Evolutionary conservation across 2,113 vertebrate genomes (phyloP), one percentile per base, ranked within the genome.

Genomic region (Pelmatolapia mariae): DNA sequence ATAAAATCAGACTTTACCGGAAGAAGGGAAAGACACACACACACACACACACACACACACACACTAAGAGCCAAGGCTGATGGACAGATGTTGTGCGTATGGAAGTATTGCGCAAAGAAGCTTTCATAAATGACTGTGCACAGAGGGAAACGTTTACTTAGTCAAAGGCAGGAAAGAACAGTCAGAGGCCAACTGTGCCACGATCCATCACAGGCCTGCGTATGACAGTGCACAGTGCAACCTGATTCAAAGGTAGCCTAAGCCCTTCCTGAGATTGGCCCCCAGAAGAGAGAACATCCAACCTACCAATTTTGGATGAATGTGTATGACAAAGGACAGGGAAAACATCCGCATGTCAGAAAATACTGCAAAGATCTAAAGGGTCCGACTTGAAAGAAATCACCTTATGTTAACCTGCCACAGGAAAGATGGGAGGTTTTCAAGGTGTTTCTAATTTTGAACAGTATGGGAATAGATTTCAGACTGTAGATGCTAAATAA

Each of bases 121-220:
- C 87, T 90, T 91, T 94, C 91, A 92, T 90, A 92, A 91, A 92
- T 82, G 78, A 85, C 73, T 54, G 88, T 89, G 85, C 92, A 91
- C 94, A 93, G 93, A 95, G 92, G 93, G 94, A 95, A 95, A 94
- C 94, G 82, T 95, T 95, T 94, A 94, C 89, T 93, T 92, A 93
- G 93, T 93, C 92, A 93, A 88, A 93, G 92, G 93, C 93, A 94
- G 91, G 92, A 95, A 94, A 92, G 92, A 91, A 89, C 86, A 91
- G 85, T 84, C 91, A 40, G 85, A 92, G 91, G 90, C 89, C 91
- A 92, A 93, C 90, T 85, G 89, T 90, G 93, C 84, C 91, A 82
- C 80, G 93, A 95, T 92, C 86, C 85, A 91, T 91, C 91, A 92
- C 93, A 94, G 91, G 68, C 91, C 50, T 85, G 90, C 82, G 76